Conservation (phyloP, 2,113 vertebrate species). For the Ptychochromis oligacanthus region DNA sequence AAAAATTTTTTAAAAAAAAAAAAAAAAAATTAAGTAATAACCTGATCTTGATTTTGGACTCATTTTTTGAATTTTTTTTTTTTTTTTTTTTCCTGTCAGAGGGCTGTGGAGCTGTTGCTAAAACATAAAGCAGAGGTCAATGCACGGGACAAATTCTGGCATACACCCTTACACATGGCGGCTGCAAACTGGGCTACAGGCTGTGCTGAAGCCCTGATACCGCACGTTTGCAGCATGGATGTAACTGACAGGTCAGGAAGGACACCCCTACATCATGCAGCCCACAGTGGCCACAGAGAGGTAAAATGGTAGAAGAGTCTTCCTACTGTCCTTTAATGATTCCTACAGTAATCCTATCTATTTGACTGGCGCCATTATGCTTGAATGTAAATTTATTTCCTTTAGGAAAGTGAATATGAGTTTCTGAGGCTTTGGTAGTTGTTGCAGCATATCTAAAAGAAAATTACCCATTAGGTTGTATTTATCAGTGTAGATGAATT, state of each 20-base stretch:
- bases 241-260: conserved; percentile 88
- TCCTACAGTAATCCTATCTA: background rate
- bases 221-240: conserved; percentile 87
- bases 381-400: background rate
- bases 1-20: no score
- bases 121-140: conserved; percentile 90
- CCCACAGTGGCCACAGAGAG: conserved; percentile 90
- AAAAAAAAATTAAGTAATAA: no score
- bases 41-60: no score
- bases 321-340: background rate
- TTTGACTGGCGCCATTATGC: background rate
- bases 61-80: no score
- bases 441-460: background rate
- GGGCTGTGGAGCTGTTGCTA: conserved; percentile 88
- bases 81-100: conserved; percentile 67
- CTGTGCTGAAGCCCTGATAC: conserved; percentile 88
- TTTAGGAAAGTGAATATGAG: background rate
- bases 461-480: background rate
- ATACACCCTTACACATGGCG: conserved; percentile 92
- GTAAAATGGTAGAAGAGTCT: conserved; percentile 65
- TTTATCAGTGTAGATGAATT: background rate
- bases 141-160: conserved; percentile 90
- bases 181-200: conserved; percentile 90
- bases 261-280: conserved; percentile 93
- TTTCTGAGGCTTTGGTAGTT: background rate